Evolutionary conservation across 2,113 vertebrate genomes (phyloP), one percentile per base, ranked within the genome.

Genomic region (Recurvirostra avosetta): DNA sequence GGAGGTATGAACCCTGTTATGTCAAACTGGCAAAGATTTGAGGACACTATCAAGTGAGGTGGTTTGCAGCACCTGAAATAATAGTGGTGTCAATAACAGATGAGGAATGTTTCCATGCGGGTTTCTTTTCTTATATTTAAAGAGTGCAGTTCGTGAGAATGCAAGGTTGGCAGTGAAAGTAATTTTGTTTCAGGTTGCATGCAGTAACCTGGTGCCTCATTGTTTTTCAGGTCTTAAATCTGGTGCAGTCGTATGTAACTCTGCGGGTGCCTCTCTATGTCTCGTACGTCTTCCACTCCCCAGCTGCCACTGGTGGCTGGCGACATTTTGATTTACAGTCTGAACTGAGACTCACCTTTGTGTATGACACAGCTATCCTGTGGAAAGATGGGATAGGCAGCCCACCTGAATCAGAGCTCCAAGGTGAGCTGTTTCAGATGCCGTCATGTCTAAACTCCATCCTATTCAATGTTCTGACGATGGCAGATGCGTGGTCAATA

Each of bases 261-360:
- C 91, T 98, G 74, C 96, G 95, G 2, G 97, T 98, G 9, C 98
- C 98, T 66, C 98, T 98, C 36, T 98, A 94, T 19, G 98, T 98
- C 90, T 98, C 98, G 82, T 98, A 98, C 15, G 97, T 98, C 77
- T 98, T 98, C 96, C 98, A 98, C 96, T 98, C 98, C 18, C 97
- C 98, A 9, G 98, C 97, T 82, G 97, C 98, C 8, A 83, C 94
- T 34, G 98, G 98, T 50, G 98, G 97, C 82, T 99, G 98, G 98
- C 98, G 98, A 95, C 98, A 98, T 96, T 99, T 98, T 89, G 98
- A 98, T 95, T 97, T 98, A 85, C 98, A 97, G 85, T 98, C 98
- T 6, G 98, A 99, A 90, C 92, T 98, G 86, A 97, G 97, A 73
- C 97, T 98, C 90, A 98, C 98, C 56, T 99, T 98, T 72, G 98